Percentiles rank a stretch among this genome's conserved stretches.
These are phyloP conservation scores for Typhlichthys eigenmanni DNA, from an alignment of 2,797 vertebrate species.

Conservation along the genomic window DNA sequence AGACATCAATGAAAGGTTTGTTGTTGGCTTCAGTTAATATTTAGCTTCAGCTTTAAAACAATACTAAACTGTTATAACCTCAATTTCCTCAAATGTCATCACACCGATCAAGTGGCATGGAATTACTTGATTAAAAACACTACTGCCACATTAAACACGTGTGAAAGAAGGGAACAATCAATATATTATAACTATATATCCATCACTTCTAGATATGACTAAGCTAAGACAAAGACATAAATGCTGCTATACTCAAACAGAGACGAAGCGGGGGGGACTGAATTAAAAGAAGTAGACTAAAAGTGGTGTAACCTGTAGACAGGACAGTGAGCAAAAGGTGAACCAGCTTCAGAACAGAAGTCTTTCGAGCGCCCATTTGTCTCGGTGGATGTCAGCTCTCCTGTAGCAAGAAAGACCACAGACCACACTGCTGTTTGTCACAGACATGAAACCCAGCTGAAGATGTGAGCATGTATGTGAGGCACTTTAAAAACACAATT, in stretches of 20 bases:
- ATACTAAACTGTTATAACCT: too few species aligned
- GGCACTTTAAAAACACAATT: not conserved
- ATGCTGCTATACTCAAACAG: not conserved
- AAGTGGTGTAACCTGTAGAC: not conserved
- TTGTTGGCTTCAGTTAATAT: too few species aligned
- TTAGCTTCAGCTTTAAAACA: too few species aligned
- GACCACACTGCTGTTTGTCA: not conserved
- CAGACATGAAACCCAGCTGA: not conserved
- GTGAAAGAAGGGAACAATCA: too few species aligned
- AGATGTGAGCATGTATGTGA: not conserved
- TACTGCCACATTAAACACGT: too few species aligned
- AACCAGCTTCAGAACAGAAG: not conserved
- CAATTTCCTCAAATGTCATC: too few species aligned
- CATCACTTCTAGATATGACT: too few species aligned
- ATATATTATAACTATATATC: too few species aligned
- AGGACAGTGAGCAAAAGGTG: not conserved
- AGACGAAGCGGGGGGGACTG: not conserved
- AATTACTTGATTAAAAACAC: too few species aligned
- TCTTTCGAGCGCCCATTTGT: constrained; percentile 2
- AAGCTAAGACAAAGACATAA: not conserved
- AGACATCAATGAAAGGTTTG: too few species aligned
- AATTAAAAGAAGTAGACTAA: not conserved
- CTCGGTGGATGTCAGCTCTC: not conserved
- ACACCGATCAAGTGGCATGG: too few species aligned
- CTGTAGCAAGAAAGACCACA: not conserved